These are phyloP conservation scores for Camponotus fellah DNA, from an alignment of 2,888 invertebrate genomes.

Conservation along the genomic window DNA sequence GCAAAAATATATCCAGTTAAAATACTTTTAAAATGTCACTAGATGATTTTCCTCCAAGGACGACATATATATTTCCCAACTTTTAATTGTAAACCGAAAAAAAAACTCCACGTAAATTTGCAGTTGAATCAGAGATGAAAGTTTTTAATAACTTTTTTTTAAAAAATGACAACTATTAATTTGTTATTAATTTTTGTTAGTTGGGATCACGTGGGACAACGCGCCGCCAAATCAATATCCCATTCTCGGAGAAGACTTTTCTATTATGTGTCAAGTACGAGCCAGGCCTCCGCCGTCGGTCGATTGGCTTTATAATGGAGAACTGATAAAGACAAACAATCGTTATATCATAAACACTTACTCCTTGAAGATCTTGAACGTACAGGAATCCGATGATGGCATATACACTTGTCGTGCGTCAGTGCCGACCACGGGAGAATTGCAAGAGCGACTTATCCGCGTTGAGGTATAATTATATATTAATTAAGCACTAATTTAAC, in stretches of 20 bases:
- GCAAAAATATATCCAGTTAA: no score
- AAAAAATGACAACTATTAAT: neutral
- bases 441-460: slow-evolving; percentile 92
- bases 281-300: slow-evolving; percentile 95
- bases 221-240: slow-evolving; percentile 95
- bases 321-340: slow-evolving; percentile 90
- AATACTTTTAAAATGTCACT: no score
- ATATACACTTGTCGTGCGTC: slow-evolving; percentile 95
- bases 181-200: slow-evolving; percentile 85
- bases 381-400: slow-evolving; percentile 94
- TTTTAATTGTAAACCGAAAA: no score
- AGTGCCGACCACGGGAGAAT: slow-evolving; percentile 93
- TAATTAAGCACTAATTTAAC: no score
- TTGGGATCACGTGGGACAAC: slow-evolving; percentile 94
- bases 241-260: slow-evolving; percentile 91
- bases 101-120: no score
- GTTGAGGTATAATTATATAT: slow-evolving; percentile 88
- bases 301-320: slow-evolving; percentile 94
- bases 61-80: no score
- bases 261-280: slow-evolving; percentile 93
- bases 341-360: slow-evolving; percentile 92
- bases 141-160: neutral
- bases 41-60: no score
- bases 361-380: slow-evolving; percentile 92
- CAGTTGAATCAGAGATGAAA: no score